Evolutionary conservation across 2,888 invertebrate genomes (phyloP), one percentile per base, ranked within the genome.

Genomic region (Hydriomena furcata): DNA sequence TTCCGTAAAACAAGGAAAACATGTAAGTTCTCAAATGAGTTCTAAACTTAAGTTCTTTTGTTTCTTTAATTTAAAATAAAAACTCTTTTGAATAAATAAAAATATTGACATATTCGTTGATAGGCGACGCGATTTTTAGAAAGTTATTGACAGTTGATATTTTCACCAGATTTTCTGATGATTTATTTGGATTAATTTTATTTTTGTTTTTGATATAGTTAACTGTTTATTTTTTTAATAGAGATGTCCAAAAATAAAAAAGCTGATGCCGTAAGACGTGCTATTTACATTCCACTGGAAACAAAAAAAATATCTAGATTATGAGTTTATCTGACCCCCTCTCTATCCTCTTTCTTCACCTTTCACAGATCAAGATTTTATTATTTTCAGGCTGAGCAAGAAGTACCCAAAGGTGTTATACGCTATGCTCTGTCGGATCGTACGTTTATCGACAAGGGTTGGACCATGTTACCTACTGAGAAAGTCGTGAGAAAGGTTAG

Each of bases 391-490:
- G 38, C 44, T 12, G 82, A 76, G 0, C 58, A 62, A 49, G 80
- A 80, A 12, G 34, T 55, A 23, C 27, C 65, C 0, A 83, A 76
- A 63, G 84, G 85, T n/a, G 43, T 80, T 6, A 74, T 80, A 42
- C 75, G 70, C 10, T 88, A 87, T 54, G 74, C 83, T 20, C 65
- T 88, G 55, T 88, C 88, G 1, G 82, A 88, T 65, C 82, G 84
- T 2, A 55, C 76, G 1, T 87, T 83, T 57, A 87, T 88, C 32
- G 84, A 87, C 3, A 87, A 87, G 49, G 88, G 87, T 2, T 89
- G 87, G 88, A 88, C 88, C n/a, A 74, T 79, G 79, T 55, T 88
- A 27, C 87, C 88, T 8, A 86, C 83, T 1, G 84, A 86, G 60
- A 88, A 86, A 79, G 76, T 86, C n/a, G 84, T 87, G 6, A 73